These are phyloP conservation scores for Podarcis cretensis DNA, from an alignment of 2,113 vertebrate genomes.

Conservation along the genomic window DNA sequence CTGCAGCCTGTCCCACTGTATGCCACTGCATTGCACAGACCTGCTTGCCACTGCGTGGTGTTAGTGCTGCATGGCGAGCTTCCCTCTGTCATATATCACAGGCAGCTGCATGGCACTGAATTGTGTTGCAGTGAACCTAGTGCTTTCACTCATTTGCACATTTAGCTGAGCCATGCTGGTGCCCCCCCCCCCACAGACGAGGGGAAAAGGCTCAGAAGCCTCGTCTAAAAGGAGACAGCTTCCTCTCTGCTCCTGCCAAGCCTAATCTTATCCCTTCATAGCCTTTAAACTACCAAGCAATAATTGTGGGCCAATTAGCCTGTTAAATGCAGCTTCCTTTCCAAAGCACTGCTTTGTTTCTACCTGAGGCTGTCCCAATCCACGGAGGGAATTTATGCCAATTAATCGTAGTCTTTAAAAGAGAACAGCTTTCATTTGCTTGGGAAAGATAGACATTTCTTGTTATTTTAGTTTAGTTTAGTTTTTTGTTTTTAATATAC, in stretches of 20 bases:
- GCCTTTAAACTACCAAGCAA: slow-evolving; percentile 1
- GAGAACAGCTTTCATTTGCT: neutral
- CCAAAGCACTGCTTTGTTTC: slow-evolving; percentile 13
- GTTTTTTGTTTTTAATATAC: neutral
- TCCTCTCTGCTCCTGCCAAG: neutral
- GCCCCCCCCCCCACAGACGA: neutral
- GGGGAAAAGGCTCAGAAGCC: neutral
- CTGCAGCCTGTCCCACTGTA: neutral
- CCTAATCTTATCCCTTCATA: neutral
- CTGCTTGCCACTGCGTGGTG: too few species aligned
- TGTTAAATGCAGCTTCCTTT: slow-evolving; percentile 28
- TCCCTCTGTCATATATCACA: neutral
- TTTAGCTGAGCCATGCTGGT: neutral
- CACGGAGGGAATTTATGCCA: neutral
- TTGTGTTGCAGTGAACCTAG: neutral
- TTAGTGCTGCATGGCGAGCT: too few species aligned
- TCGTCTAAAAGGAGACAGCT: neutral
- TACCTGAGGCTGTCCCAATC: slow-evolving; percentile 30
- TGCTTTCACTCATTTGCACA: neutral
- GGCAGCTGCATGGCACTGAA: neutral
- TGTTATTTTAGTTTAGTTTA: too few species aligned
- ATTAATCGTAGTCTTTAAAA: slow-evolving; percentile 10
- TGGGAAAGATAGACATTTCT: neutral
- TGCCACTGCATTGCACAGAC: neutral
- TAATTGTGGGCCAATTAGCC: slow-evolving; percentile 35